Evolutionary conservation across 2,113 vertebrate genomes (phyloP).

Genomic region (Chamaea fasciata): DNA sequence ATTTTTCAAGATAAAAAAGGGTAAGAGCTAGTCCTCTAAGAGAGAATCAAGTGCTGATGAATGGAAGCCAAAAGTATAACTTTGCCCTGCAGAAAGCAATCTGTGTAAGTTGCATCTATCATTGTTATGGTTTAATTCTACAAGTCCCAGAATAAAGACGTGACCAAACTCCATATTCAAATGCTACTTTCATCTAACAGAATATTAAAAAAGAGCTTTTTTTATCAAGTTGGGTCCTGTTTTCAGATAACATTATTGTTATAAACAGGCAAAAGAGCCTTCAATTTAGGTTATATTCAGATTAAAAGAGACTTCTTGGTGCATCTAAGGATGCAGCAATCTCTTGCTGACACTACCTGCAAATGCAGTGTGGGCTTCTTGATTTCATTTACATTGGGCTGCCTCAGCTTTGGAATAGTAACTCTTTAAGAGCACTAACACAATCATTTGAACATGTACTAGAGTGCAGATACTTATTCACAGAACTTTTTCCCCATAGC

Average conservation of each 20-base stretch:
- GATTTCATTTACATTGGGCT: background rate
- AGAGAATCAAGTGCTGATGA: slow-evolving; percentile 1
- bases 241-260: background rate
- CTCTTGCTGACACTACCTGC: background rate
- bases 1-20: slow-evolving; percentile 31
- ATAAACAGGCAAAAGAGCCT: background rate
- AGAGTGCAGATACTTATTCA: background rate
- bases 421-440: background rate
- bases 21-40: slow-evolving; percentile 9
- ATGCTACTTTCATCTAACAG: background rate
- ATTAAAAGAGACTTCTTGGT: background rate
- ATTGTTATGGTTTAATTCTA: background rate
- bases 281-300: background rate
- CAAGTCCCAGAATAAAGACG: background rate
- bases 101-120: background rate
- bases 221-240: background rate
- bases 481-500: background rate
- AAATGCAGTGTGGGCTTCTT: background rate
- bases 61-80: slow-evolving; percentile 9
- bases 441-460: background rate
- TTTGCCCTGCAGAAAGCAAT: background rate
- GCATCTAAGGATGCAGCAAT: background rate
- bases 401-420: background rate
- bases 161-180: background rate
- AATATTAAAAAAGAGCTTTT: background rate